These are phyloP conservation scores for Molossus alvarezi DNA, from an alignment of 2,797 vertebrate species.

Conservation along the genomic window DNA sequence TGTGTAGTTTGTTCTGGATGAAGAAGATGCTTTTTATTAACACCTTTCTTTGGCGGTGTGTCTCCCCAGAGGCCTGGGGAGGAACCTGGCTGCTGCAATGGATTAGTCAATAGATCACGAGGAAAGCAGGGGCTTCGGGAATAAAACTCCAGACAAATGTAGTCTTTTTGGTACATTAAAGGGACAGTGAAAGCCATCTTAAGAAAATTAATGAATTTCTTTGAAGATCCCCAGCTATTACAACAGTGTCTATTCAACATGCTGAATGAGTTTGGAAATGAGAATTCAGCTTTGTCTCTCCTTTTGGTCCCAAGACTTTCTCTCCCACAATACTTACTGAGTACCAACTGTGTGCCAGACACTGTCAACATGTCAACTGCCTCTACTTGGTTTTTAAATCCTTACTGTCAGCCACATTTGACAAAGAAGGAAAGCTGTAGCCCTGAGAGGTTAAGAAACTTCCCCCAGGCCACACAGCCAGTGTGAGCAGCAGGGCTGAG, in stretches of 20 bases:
- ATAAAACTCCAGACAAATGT: constrained; percentile 57
- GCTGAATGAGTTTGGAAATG: not conserved
- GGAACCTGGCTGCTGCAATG: not conserved
- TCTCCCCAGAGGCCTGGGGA: not conserved
- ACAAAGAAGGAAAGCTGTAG: not conserved
- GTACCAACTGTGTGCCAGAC: not conserved
- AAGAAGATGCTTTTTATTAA: constrained; percentile 67
- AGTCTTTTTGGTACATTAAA: constrained; percentile 58
- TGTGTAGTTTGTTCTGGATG: constrained; percentile 45
- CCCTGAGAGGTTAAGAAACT: not conserved
- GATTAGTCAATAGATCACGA: constrained; percentile 56
- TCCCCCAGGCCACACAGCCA: not conserved
- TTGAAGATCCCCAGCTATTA: constrained; percentile 24
- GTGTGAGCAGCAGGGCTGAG: not conserved
- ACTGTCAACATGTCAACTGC: no score
- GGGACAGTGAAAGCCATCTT: constrained; percentile 56
- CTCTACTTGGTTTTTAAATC: not conserved
- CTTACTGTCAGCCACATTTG: not conserved
- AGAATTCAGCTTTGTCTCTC: not conserved
- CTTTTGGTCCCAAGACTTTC: not conserved
- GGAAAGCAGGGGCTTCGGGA: constrained; percentile 52
- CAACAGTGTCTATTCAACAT: not conserved
- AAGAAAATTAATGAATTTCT: constrained; percentile 74
- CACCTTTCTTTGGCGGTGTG: constrained; percentile 5
- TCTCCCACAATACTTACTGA: not conserved